Percentiles rank a stretch among this genome's conserved stretches.
phyloP scores from a whole-genome alignment of 2,113 vertebrate genomes.

The Leucopsar rothschildi region DNA sequence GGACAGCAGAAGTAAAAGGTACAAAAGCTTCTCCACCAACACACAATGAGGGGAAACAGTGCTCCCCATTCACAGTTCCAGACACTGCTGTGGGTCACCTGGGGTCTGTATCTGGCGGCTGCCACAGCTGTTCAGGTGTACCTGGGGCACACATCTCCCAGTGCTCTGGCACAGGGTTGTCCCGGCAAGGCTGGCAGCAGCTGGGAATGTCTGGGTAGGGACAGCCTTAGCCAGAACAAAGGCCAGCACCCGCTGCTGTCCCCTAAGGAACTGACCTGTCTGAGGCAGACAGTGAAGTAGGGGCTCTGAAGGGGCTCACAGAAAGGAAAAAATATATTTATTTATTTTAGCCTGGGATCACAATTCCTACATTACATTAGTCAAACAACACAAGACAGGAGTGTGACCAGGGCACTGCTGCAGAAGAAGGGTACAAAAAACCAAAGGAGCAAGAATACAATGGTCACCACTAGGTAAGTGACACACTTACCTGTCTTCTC shows the following conservation, averaged over 20 bases:
- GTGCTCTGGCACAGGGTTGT: neutral
- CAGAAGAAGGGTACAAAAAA: neutral
- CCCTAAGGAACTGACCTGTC: neutral
- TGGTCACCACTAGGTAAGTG: neutral
- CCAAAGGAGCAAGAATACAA: neutral
- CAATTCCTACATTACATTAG: neutral
- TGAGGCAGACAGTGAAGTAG: neutral
- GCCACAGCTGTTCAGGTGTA: neutral
- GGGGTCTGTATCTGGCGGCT: accelerated
- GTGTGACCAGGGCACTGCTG: neutral
- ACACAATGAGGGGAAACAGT: neutral
- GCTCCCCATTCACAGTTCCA: neutral
- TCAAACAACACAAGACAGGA: neutral
- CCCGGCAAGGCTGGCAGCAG: neutral
- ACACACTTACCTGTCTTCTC: neutral
- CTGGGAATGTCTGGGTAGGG: neutral
- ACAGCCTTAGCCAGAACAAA: neutral
- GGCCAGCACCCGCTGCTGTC: neutral
- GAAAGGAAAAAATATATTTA: neutral
- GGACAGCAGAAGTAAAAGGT: neutral
- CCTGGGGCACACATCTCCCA: neutral
- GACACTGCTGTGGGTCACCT: neutral
- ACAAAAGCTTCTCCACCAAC: neutral
- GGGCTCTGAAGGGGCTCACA: neutral
- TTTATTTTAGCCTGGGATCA: neutral